A percentile compares a stretch with the other conserved stretches of the same genome.
These are phyloP conservation scores for Morinoia aosen DNA, from an alignment of 2,888 invertebrate genomes.

Conservation along the genomic window DNA sequence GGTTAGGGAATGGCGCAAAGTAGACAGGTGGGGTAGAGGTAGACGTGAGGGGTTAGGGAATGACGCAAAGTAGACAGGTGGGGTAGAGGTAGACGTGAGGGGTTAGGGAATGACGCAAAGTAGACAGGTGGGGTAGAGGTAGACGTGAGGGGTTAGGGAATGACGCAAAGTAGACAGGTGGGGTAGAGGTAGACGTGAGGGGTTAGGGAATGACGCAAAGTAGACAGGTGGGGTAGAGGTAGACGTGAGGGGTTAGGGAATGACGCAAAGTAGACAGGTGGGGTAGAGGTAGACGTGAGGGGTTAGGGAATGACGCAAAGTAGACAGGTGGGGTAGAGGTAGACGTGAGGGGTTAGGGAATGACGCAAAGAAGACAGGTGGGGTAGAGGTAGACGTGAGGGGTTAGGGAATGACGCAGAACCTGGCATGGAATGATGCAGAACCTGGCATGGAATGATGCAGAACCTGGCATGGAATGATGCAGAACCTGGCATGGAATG, in stretches of 20 bases:
- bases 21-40: background rate
- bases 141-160: background rate
- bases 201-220: background rate
- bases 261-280: background rate
- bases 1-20: background rate
- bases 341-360: background rate
- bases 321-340: background rate
- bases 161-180: background rate
- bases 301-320: too few relatives aligned
- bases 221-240: background rate
- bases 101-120: background rate
- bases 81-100: background rate
- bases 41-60: background rate
- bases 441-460: conserved; percentile 9
- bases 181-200: background rate
- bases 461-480: too few relatives aligned
- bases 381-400: background rate
- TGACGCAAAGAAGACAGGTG: background rate
- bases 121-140: background rate
- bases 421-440: background rate
- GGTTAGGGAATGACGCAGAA: background rate
- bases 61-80: background rate
- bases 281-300: background rate
- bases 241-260: background rate
- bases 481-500: too few relatives aligned